Conservation (phyloP, 2,888 invertebrate species). For the Heliconius sara region DNA sequence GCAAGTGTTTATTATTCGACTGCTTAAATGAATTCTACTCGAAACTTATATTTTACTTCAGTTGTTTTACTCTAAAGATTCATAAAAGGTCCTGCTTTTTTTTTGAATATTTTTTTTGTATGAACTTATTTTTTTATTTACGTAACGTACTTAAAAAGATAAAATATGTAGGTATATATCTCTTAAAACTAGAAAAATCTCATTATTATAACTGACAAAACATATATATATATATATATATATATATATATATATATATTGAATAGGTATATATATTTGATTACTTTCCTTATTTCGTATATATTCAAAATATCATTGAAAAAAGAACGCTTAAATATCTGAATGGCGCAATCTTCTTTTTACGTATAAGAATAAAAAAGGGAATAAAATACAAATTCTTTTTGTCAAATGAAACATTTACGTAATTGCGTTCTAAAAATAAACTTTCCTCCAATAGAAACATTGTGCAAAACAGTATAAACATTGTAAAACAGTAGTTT, state of each 20-base stretch:
- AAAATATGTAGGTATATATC: too few species aligned
- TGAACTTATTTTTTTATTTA: background rate
- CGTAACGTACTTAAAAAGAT: too few species aligned
- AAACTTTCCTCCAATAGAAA: constrained; percentile 14
- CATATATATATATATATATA: too few species aligned
- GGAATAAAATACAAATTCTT: constrained; percentile 1
- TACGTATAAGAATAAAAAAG: background rate
- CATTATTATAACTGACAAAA: too few species aligned
- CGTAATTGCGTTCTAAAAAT: background rate
- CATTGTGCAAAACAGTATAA: background rate
- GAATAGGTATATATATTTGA: background rate
- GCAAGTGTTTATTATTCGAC: background rate
- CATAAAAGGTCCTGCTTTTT: too few species aligned
- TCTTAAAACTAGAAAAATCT: too few species aligned
- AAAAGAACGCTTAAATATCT: background rate
- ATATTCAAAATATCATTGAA: background rate
- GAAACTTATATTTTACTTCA: background rate
- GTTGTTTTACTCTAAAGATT: background rate
- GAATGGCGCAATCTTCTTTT: constrained; percentile 2
- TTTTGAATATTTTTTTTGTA: background rate
- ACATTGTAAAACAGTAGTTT: background rate
- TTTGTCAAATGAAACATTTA: constrained; percentile 9
- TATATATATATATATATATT: background rate
- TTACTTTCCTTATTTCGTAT: background rate
- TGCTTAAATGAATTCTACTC: background rate